Percentiles rank a stretch among this genome's conserved stretches.
Conservation (phyloP, 2,113 vertebrate species). For the Stictonetta naevosa region DNA sequence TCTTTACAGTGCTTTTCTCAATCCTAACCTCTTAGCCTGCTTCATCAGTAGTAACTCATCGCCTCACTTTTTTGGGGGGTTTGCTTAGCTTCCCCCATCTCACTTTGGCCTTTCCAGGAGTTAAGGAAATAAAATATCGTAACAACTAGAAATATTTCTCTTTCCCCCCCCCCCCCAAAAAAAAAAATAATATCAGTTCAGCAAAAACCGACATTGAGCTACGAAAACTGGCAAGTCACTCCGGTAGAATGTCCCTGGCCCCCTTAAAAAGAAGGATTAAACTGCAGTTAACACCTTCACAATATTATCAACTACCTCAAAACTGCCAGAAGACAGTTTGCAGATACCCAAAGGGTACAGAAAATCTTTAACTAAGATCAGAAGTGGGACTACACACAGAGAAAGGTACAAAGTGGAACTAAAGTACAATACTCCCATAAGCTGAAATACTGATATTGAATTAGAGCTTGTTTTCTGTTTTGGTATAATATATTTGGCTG, state of each 20-base stretch:
- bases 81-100: neutral
- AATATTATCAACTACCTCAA: neutral
- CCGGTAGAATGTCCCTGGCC: neutral
- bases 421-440: neutral
- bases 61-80: neutral
- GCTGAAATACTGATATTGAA: neutral
- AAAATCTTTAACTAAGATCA: neutral
- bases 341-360: neutral
- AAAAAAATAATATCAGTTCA: neutral
- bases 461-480: neutral
- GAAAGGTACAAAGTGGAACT: neutral
- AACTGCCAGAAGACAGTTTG: neutral
- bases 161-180: conserved; percentile 19
- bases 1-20: neutral
- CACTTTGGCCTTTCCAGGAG: neutral
- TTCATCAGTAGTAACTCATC: neutral
- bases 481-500: neutral
- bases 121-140: conserved; percentile 5
- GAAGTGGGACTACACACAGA: neutral
- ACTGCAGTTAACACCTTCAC: neutral
- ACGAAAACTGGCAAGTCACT: neutral
- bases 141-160: neutral
- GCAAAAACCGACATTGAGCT: neutral
- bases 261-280: neutral
- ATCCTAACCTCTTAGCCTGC: neutral